These are phyloP conservation scores for Nomada fucata DNA, from an alignment of 2,888 invertebrate species.

Conservation along the genomic window DNA sequence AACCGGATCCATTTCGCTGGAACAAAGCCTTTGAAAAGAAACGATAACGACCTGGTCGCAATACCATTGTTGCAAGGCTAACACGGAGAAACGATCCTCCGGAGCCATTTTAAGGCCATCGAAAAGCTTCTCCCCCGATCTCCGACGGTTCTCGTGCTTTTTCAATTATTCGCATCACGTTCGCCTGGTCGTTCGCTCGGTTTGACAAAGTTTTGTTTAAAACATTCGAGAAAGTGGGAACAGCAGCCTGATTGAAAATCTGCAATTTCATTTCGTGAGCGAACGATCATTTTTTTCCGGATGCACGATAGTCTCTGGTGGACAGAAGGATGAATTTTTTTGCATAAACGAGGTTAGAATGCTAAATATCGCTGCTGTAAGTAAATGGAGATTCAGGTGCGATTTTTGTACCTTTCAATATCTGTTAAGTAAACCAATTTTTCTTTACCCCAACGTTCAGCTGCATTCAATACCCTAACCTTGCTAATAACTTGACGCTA, in stretches of 20 bases:
- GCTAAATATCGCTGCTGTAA: neutral
- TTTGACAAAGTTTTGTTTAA: neutral
- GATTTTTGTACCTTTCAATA: no score
- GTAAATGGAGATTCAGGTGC: no score
- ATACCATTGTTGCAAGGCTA: conserved; percentile 31
- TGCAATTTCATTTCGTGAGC: neutral
- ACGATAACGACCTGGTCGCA: conserved; percentile 38
- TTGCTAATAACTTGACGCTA: no score
- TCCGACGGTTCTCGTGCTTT: conserved; percentile 7
- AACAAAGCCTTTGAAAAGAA: conserved; percentile 39
- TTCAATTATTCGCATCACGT: conserved; percentile 25
- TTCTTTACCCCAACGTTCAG: no score
- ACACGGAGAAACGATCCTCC: conserved; percentile 26
- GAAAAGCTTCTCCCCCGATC: conserved; percentile 16
- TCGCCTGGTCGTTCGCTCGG: neutral
- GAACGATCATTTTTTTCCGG: neutral
- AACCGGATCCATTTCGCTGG: conserved; percentile 34
- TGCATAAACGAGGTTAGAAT: neutral
- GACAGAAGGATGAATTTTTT: neutral
- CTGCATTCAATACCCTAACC: no score
- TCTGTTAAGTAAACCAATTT: no score
- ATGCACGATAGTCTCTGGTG: neutral
- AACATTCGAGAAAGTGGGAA: neutral
- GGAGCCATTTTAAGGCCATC: conserved; percentile 24
- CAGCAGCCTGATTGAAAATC: neutral